Conservation (phyloP, 2,113 vertebrate species). For the Nothocercus nigrocapillus region DNA sequence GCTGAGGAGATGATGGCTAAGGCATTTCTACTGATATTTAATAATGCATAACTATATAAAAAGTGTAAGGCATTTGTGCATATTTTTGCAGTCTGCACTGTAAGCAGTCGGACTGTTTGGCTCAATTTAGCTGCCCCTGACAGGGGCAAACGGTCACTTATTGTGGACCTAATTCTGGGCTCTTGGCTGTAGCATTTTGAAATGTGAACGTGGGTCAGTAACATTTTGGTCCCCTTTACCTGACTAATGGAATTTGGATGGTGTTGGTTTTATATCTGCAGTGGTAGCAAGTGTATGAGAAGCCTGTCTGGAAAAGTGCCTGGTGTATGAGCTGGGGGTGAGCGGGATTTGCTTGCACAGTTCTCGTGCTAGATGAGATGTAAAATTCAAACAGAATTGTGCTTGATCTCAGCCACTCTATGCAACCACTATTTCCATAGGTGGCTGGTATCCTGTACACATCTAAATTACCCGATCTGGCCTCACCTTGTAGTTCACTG, state of each 20-base stretch:
- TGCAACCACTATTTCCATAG: background rate
- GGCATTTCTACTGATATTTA: constrained; percentile 16
- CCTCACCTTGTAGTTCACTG: background rate
- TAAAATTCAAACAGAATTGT: background rate
- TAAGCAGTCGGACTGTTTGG: background rate
- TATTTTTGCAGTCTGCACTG: background rate
- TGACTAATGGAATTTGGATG: background rate
- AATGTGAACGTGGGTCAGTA: background rate
- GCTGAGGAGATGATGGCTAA: constrained; percentile 4
- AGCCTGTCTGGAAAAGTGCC: fast-evolving
- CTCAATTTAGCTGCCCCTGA: background rate
- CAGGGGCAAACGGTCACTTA: background rate
- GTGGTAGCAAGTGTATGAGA: background rate
- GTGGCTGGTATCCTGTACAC: fast-evolving
- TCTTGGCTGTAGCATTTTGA: background rate
- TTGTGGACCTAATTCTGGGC: background rate
- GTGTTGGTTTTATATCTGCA: background rate
- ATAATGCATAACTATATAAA: background rate
- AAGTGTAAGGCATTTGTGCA: background rate
- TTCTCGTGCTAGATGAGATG: background rate
- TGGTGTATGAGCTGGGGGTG: background rate
- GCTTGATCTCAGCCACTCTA: background rate
- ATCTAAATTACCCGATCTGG: background rate
- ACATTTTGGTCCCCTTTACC: background rate
- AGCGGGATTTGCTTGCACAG: background rate